phyloP scores from a whole-genome alignment of 1,140 invertebrate species.

The Papilio xuthus region DNA sequence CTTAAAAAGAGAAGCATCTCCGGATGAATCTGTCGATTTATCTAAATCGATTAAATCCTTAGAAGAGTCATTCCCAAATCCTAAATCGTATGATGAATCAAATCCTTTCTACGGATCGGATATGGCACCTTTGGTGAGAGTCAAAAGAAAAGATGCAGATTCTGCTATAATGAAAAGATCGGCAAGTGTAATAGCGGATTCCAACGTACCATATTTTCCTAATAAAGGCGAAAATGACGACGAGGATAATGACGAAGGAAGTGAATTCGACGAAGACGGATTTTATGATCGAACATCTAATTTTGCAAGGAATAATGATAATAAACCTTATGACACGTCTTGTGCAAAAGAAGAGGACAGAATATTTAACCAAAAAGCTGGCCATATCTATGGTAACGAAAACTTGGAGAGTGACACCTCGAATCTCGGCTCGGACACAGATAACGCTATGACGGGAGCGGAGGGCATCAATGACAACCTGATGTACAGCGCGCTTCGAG shows the following conservation, averaged over 20 bases:
- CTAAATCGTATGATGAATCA: constrained; percentile 50
- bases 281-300: constrained; percentile 62
- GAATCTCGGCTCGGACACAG: constrained; percentile 66
- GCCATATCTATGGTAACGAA: constrained; percentile 35
- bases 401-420: constrained; percentile 50
- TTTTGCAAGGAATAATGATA: constrained; percentile 47
- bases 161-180: constrained; percentile 54
- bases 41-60: constrained; percentile 61
- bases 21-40: constrained; percentile 44
- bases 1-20: constrained; percentile 56
- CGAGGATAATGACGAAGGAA: constrained; percentile 65
- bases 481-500: constrained; percentile 58
- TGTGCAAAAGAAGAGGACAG: constrained; percentile 10
- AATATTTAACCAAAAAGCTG: constrained; percentile 15
- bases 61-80: constrained; percentile 71
- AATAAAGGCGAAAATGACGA: constrained; percentile 61
- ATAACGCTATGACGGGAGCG: constrained; percentile 61
- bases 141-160: constrained; percentile 66
- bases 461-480: constrained; percentile 70
- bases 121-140: constrained; percentile 66
- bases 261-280: constrained; percentile 67
- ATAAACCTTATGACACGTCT: constrained; percentile 31
- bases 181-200: constrained; percentile 49
- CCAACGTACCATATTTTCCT: constrained; percentile 62
- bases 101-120: constrained; percentile 53